A percentile compares a stretch with the other conserved stretches of the same genome.
Evolutionary conservation across 2,113 vertebrate genomes (phyloP).

Genomic region (Patagioenas fasciata): DNA sequence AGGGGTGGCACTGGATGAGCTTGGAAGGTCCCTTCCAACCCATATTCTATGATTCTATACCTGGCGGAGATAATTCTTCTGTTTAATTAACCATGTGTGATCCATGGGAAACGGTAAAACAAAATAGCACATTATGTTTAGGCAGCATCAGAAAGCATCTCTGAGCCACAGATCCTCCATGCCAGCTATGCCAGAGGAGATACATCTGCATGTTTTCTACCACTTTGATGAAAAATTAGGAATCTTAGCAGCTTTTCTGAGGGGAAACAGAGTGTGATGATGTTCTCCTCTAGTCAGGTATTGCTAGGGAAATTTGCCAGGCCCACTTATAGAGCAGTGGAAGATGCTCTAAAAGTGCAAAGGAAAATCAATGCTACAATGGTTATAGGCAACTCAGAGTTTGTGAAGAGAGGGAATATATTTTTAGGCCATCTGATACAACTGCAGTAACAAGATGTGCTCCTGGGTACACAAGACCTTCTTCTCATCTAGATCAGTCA

Average conservation of each 20-base stretch:
- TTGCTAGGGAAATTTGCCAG: neutral
- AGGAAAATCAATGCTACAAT: neutral
- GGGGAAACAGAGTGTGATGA: neutral
- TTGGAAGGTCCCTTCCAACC: too few species aligned
- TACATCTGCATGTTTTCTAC: neutral
- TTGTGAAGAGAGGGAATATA: neutral
- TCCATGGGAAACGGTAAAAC: neutral
- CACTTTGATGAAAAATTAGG: neutral
- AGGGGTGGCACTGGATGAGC: too few species aligned
- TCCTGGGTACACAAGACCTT: neutral
- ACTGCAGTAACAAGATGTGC: neutral
- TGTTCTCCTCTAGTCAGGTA: neutral
- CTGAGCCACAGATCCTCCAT: rapidly evolving
- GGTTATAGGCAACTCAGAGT: neutral
- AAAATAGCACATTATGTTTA: neutral
- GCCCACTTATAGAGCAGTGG: too few species aligned
- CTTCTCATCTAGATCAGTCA: neutral
- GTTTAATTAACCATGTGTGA: neutral
- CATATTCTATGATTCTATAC: too few species aligned
- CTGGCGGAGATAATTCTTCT: neutral
- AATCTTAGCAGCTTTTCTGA: rapidly evolving
- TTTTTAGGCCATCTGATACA: neutral
- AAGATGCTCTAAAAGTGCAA: neutral
- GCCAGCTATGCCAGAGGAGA: neutral
- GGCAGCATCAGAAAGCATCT: neutral